Percentiles rank a stretch among this genome's conserved stretches.
These are phyloP conservation scores for Osedax fenrisi DNA, from an alignment of 2,888 invertebrate species.

Conservation along the genomic window DNA sequence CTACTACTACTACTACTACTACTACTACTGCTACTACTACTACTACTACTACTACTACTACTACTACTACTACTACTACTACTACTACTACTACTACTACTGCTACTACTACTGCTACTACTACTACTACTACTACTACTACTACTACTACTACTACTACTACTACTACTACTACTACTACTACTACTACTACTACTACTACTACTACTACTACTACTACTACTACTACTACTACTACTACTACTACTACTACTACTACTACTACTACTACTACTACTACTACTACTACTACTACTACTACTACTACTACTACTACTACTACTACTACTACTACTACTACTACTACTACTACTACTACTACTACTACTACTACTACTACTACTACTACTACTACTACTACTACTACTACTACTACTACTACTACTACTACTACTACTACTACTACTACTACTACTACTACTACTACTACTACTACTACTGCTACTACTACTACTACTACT, in stretches of 20 bases:
- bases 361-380: conserved; percentile 3
- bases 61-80: too few relatives aligned
- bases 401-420: conserved; percentile 12
- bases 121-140: conserved; percentile 3
- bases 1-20: conserved; percentile 14
- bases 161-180: neutral
- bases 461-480: conserved; percentile 25
- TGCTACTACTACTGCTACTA: conserved; percentile 2
- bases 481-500: conserved; percentile 22
- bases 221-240: conserved; percentile 3
- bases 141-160: neutral
- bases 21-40: conserved; percentile 14
- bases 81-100: conserved; percentile 6
- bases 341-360: conserved; percentile 5
- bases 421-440: conserved; percentile 16
- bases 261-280: conserved; percentile 13
- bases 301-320: conserved; percentile 8
- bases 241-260: conserved; percentile 5
- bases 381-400: neutral
- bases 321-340: conserved; percentile 1
- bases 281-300: conserved; percentile 14
- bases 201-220: conserved; percentile 3
- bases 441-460: conserved; percentile 17
- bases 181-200: neutral
- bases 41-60: neutral